Conservation (phyloP, 1,140 invertebrate genomes). For the Drosophila kurseongensis region DNA sequence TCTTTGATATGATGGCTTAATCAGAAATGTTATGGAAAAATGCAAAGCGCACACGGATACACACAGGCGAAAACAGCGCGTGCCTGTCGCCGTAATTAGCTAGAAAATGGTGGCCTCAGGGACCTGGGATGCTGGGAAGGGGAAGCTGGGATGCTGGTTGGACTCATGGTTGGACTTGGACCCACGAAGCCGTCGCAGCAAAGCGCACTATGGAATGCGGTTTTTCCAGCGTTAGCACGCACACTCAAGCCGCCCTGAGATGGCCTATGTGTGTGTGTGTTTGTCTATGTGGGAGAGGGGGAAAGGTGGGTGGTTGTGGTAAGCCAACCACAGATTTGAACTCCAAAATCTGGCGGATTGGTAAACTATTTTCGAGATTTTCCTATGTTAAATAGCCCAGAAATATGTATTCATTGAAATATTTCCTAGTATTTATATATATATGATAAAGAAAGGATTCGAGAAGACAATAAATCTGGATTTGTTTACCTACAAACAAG, state of each 20-base stretch:
- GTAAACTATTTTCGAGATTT: not conserved
- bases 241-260: conserved; percentile 28
- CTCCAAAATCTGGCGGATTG: conserved; percentile 11
- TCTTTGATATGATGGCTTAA: conserved; percentile 68
- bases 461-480: too few species aligned
- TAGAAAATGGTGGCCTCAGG: conserved; percentile 1
- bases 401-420: too few species aligned
- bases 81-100: conserved; percentile 79
- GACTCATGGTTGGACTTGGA: conserved; percentile 19
- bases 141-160: conserved; percentile 60
- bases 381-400: too few species aligned
- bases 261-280: not conserved
- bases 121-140: not conserved
- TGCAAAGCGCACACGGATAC: conserved; percentile 58
- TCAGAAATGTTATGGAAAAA: conserved; percentile 72
- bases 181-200: conserved; percentile 21
- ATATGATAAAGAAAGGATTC: too few species aligned
- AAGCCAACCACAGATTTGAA: conserved; percentile 3
- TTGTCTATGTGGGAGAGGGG: conserved; percentile 2
- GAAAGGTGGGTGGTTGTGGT: not conserved
- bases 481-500: too few species aligned
- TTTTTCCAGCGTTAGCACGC: conserved; percentile 69
- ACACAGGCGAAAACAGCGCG: conserved; percentile 50
- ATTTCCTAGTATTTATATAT: too few species aligned
- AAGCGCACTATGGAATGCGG: conserved; percentile 79